phyloP scores from a whole-genome alignment of 2,888 invertebrate species.

The Stegana nigrithorax region DNA sequence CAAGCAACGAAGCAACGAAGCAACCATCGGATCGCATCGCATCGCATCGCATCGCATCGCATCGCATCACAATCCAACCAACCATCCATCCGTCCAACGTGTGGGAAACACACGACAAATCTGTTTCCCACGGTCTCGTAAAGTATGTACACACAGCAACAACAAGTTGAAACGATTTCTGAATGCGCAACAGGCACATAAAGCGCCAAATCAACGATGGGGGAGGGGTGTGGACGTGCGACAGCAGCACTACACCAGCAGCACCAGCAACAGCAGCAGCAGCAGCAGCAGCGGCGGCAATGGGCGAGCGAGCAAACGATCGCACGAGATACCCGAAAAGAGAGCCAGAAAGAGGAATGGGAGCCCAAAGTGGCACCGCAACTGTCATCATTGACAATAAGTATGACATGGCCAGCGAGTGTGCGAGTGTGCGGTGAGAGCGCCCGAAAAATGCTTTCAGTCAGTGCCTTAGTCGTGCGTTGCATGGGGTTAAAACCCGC shows the following conservation, averaged over 20 bases:
- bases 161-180: constrained; percentile 15
- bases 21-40: constrained; percentile 39
- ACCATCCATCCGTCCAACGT: constrained; percentile 69
- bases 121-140: constrained; percentile 69
- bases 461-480: background rate
- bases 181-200: constrained; percentile 16
- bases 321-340: constrained; percentile 20
- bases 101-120: constrained; percentile 70
- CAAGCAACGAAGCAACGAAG: background rate
- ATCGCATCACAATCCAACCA: constrained; percentile 68
- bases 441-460: no score
- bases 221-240: background rate
- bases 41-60: constrained; percentile 50
- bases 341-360: constrained; percentile 10
- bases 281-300: constrained; percentile 33
- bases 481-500: no score
- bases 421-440: background rate
- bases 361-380: constrained; percentile 31
- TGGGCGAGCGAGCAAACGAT: constrained; percentile 13
- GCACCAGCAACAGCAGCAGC: constrained; percentile 44
- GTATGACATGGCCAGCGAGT: constrained; percentile 57
- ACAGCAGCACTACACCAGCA: constrained; percentile 38
- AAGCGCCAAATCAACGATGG: constrained; percentile 28
- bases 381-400: constrained; percentile 68
- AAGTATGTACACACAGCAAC: constrained; percentile 56